Evolutionary conservation across 2,113 vertebrate species (phyloP).

Genomic region (Emydura subglobosa): DNA sequence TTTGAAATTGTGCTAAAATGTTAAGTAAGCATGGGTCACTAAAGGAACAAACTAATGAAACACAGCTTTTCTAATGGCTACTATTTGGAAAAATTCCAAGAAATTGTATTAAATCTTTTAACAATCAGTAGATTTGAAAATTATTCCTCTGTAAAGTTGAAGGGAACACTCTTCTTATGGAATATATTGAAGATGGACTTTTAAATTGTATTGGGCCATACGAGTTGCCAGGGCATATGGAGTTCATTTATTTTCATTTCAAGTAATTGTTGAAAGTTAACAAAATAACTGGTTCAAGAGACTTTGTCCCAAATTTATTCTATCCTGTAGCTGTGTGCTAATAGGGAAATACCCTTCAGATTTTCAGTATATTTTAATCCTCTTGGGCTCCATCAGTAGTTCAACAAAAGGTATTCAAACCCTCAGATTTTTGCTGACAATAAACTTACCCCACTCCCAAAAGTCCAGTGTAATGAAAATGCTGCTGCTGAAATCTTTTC

Average conservation of each 20-base stretch:
- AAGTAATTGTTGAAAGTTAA: not conserved
- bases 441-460: not conserved
- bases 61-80: not conserved
- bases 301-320: not conserved
- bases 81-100: not conserved
- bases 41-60: not conserved
- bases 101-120: not conserved
- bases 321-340: not conserved
- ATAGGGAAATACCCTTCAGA: accelerated
- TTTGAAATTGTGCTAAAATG: not conserved
- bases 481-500: not conserved
- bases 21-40: not conserved
- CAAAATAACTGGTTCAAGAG: not conserved
- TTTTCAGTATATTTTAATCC: not conserved
- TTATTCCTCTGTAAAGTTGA: not conserved
- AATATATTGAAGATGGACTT: not conserved
- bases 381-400: not conserved
- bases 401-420: not conserved
- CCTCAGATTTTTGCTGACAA: not conserved
- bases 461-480: no score
- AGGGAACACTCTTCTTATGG: not conserved
- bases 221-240: not conserved
- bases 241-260: not conserved
- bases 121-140: not conserved
- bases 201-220: not conserved